Evolutionary conservation across 1,140 invertebrate species (phyloP).

Genomic region (Pseudobourletiella spinata): DNA sequence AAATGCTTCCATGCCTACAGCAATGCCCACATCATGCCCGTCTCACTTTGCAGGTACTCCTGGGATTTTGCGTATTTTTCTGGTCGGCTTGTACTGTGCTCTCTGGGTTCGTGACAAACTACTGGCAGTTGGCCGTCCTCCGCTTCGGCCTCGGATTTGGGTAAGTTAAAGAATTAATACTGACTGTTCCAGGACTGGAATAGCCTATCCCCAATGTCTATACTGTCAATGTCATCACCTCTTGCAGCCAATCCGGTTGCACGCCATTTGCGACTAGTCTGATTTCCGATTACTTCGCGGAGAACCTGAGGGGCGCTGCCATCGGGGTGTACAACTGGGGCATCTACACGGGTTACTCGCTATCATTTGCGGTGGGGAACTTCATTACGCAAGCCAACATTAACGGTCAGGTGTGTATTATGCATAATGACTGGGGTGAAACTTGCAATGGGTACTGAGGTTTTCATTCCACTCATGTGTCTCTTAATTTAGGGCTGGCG

Average conservation of each 20-base stretch:
- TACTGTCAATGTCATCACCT: neutral
- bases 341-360: constrained; percentile 44
- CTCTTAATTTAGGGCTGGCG: constrained; percentile 41
- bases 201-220: too few relatives aligned
- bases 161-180: constrained; percentile 38
- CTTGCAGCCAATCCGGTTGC: constrained; percentile 42
- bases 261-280: constrained; percentile 44
- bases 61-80: constrained; percentile 41
- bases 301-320: constrained; percentile 39
- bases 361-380: constrained; percentile 45
- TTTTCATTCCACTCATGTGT: too few relatives aligned
- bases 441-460: too few relatives aligned
- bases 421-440: too few relatives aligned
- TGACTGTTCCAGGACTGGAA: too few relatives aligned
- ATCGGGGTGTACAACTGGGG: constrained; percentile 45
- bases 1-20: too few relatives aligned
- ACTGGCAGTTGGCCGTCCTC: constrained; percentile 44
- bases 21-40: too few relatives aligned
- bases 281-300: constrained; percentile 42
- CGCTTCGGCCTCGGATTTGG: constrained; percentile 43
- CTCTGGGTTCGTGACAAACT: constrained; percentile 41
- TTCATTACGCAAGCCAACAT: constrained; percentile 43
- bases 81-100: constrained; percentile 44
- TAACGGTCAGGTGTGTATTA: constrained; percentile 36
- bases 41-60: constrained; percentile 36